phyloP scores from a whole-genome alignment of 2,113 vertebrate species.

The Heterotilapia buettikoferi region DNA sequence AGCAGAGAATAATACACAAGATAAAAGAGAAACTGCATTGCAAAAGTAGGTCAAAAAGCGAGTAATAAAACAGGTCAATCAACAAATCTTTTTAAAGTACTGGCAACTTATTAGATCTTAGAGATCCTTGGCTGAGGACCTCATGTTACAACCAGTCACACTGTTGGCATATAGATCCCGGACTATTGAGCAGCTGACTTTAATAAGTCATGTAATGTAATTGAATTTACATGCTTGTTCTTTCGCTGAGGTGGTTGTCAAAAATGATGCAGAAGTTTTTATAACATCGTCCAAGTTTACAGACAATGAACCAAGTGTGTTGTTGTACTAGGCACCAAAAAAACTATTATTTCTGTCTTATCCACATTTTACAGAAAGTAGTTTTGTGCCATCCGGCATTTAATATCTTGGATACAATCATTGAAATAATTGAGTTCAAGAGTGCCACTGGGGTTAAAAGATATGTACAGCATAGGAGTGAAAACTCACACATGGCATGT shows the following conservation, averaged over 20 bases:
- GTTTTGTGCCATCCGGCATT: not conserved
- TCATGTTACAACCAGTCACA: not conserved
- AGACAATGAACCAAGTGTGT: not conserved
- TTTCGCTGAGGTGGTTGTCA: not conserved
- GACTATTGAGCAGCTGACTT: not conserved
- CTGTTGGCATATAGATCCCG: fast-evolving
- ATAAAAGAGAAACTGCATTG: not conserved
- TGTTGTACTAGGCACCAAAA: not conserved
- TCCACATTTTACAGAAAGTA: not conserved
- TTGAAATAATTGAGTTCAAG: not conserved
- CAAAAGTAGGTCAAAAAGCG: not conserved
- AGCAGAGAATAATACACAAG: not conserved
- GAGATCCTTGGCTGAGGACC: not conserved
- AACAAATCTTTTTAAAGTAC: not conserved
- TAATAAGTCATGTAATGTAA: not conserved
- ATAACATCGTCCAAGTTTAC: not conserved
- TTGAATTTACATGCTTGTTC: not conserved
- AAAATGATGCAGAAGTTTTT: not conserved
- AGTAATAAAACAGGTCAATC: not conserved
- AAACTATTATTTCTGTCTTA: not conserved
- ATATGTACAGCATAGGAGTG: not conserved
- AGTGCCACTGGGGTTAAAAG: not conserved
- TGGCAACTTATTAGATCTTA: not conserved
- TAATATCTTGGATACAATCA: not conserved
- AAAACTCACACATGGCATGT: not conserved